phyloP scores from a whole-genome alignment of 2,888 invertebrate genomes.

The Drosophila prolongata region DNA sequence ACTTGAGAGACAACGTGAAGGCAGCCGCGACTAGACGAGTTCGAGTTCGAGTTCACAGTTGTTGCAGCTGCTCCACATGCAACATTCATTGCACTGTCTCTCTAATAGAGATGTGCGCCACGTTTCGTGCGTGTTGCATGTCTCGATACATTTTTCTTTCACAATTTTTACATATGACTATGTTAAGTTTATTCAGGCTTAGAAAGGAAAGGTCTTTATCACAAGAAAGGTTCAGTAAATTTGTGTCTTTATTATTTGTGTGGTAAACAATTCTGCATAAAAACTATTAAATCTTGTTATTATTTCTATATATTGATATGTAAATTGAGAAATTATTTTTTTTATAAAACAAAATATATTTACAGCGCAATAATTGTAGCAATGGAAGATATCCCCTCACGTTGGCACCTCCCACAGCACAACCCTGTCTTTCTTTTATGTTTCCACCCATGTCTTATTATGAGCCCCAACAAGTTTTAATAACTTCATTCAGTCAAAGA shows the following conservation, averaged over 20 bases:
- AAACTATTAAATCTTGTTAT: too few relatives aligned
- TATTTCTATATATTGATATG: too few relatives aligned
- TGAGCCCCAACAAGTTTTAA: constrained; percentile 59
- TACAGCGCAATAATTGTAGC: too few relatives aligned
- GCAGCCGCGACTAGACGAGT: constrained; percentile 49
- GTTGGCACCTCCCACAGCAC: too few relatives aligned
- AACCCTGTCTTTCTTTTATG: not conserved
- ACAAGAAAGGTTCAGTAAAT: too few relatives aligned
- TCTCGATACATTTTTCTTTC: not conserved
- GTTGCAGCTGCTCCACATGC: constrained; percentile 56
- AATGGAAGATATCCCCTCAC: too few relatives aligned
- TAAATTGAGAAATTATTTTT: too few relatives aligned
- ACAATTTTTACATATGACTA: not conserved
- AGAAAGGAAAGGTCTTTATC: too few relatives aligned
- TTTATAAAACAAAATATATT: too few relatives aligned
- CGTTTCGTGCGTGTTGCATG: constrained; percentile 7
- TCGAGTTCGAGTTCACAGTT: constrained; percentile 39
- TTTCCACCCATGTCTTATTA: not conserved
- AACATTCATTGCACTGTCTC: constrained; percentile 33
- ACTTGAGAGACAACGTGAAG: constrained; percentile 76
- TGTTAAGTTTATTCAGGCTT: not conserved
- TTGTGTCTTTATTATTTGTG: too few relatives aligned
- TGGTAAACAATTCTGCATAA: too few relatives aligned
- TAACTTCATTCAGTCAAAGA: constrained; percentile 61
- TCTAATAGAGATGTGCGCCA: constrained; percentile 5